These are phyloP conservation scores for Antennarius maculatus DNA, from an alignment of 2,797 vertebrate species.

Conservation along the genomic window DNA sequence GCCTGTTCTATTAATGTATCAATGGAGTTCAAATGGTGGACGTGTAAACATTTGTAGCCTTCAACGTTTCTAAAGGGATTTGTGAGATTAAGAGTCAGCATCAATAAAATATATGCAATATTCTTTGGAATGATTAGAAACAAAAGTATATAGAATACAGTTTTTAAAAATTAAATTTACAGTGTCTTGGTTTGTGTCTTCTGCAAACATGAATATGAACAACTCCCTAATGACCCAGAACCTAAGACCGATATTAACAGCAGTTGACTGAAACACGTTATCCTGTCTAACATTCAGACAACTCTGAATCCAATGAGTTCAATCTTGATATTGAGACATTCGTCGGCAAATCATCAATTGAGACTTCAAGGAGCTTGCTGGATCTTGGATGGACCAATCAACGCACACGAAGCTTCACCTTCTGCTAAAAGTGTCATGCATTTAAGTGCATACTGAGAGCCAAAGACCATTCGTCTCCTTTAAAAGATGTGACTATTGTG, in stretches of 20 bases:
- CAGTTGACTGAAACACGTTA: too few relatives aligned
- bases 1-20: slow-evolving; percentile 4
- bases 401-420: background rate
- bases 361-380: too few relatives aligned
- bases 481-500: too few relatives aligned
- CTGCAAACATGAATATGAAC: slow-evolving; percentile 9
- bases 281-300: too few relatives aligned
- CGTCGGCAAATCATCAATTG: too few relatives aligned
- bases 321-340: too few relatives aligned
- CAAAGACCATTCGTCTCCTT: too few relatives aligned
- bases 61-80: slow-evolving; percentile 52
- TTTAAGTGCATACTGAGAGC: too few relatives aligned
- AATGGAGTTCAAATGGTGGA: slow-evolving; percentile 22
- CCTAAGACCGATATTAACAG: too few relatives aligned
- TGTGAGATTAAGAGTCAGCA: slow-evolving; percentile 42
- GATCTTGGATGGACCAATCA: too few relatives aligned
- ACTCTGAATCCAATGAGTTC: too few relatives aligned
- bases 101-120: slow-evolving; percentile 29
- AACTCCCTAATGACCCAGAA: slow-evolving; percentile 10
- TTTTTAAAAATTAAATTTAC: background rate
- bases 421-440: background rate
- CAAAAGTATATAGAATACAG: slow-evolving; percentile 29
- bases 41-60: slow-evolving; percentile 13
- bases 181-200: slow-evolving; percentile 4
- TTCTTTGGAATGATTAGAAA: slow-evolving; percentile 28